Percentiles rank a stretch among this genome's conserved stretches.
phyloP scores from a whole-genome alignment of 2,113 vertebrate species.

The Cavia porcellus region DNA sequence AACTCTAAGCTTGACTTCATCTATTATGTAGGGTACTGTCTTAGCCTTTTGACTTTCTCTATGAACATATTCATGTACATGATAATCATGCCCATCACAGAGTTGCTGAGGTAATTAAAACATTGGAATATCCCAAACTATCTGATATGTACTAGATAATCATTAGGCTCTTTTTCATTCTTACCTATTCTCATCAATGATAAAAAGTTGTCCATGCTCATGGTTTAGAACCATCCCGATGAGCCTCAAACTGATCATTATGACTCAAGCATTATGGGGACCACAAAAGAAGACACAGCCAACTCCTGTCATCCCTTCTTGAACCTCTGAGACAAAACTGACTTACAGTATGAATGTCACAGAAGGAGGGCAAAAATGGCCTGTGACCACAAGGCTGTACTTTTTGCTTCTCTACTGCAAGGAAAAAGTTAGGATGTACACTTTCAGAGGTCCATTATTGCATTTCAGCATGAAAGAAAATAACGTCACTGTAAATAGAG shows the following conservation, averaged over 20 bases:
- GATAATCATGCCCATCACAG: background rate
- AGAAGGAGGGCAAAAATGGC: background rate
- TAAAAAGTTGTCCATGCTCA: background rate
- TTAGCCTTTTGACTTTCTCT: background rate
- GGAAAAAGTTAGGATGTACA: background rate
- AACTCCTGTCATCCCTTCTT: background rate
- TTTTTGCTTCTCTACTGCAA: background rate
- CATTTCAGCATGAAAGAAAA: background rate
- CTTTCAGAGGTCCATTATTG: background rate
- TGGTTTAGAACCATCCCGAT: background rate
- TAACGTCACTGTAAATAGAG: background rate
- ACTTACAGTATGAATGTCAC: background rate
- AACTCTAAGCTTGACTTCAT: background rate
- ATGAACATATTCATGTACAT: background rate
- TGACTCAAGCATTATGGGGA: background rate
- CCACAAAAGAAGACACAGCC: background rate
- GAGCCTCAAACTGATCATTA: background rate
- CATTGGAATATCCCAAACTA: background rate
- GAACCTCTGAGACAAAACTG: background rate
- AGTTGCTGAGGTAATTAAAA: background rate
- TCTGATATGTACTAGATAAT: background rate
- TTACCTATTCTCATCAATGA: background rate
- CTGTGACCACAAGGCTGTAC: too few relatives aligned
- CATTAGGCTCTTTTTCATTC: background rate
- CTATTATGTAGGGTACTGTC: background rate